Evolutionary conservation across 2,888 invertebrate genomes (phyloP).

Genomic region (Erebia aethiops): DNA sequence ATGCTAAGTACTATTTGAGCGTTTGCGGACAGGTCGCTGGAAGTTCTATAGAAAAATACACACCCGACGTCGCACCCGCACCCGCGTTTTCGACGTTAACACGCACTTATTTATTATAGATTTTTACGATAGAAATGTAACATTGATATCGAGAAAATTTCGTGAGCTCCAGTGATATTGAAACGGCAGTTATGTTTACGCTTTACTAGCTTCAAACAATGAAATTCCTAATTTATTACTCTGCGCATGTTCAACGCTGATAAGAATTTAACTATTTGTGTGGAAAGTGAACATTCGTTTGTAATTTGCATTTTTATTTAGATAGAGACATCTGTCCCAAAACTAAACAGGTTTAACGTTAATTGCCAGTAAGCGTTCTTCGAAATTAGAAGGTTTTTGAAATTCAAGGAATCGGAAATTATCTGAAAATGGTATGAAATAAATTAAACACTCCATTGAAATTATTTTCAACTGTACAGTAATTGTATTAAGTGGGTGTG

Average conservation of each 20-base stretch:
- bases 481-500: too few relatives aligned
- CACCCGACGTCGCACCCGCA: too few relatives aligned
- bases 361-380: not conserved
- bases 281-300: not conserved
- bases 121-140: not conserved
- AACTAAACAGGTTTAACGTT: not conserved
- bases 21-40: not conserved
- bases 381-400: not conserved
- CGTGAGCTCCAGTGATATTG: not conserved
- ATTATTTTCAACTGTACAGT: too few relatives aligned
- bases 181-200: constrained; percentile 18
- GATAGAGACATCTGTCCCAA: not conserved
- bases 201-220: constrained; percentile 16
- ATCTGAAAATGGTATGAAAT: not conserved
- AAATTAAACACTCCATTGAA: too few relatives aligned
- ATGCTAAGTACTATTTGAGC: not conserved
- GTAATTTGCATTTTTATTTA: not conserved
- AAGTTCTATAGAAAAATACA: not conserved
- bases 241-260: constrained; percentile 15
- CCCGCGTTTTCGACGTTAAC: too few relatives aligned
- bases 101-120: not conserved
- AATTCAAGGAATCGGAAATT: not conserved
- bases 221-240: constrained; percentile 25
- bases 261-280: constrained; percentile 19
- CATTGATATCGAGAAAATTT: constrained; percentile 6